A percentile compares a stretch with the other conserved stretches of the same genome.
Evolutionary conservation across 2,888 invertebrate species (phyloP).

Genomic region (Adela reaumurella): DNA sequence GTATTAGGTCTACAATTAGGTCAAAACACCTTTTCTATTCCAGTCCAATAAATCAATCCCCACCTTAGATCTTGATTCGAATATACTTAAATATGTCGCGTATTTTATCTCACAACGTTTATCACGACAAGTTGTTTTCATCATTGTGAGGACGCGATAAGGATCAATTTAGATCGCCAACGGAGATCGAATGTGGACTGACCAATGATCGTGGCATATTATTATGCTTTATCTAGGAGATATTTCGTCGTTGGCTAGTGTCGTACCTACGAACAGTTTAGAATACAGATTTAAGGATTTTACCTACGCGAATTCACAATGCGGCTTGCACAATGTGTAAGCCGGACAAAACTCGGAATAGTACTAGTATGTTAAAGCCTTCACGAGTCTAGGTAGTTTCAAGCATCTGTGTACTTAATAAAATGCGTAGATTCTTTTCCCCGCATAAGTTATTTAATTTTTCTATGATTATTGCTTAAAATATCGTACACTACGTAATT

Average conservation of each 20-base stretch:
- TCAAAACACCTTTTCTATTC: neutral
- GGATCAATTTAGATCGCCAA: neutral
- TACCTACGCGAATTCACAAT: too few relatives aligned
- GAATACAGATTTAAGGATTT: too few relatives aligned
- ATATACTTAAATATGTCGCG: neutral
- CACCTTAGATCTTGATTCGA: neutral
- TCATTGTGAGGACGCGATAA: neutral
- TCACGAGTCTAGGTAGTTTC: too few relatives aligned
- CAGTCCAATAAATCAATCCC: neutral
- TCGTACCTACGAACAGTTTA: too few relatives aligned
- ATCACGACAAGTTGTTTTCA: neutral
- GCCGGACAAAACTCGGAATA: too few relatives aligned
- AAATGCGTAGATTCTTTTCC: too few relatives aligned
- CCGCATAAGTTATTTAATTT: too few relatives aligned
- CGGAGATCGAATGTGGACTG: neutral
- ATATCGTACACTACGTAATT: too few relatives aligned
- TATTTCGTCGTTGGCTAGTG: neutral
- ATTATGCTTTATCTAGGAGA: neutral
- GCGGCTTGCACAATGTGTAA: too few relatives aligned
- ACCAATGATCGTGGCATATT: neutral
- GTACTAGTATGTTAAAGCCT: too few relatives aligned
- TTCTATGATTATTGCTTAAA: too few relatives aligned
- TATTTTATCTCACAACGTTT: neutral
- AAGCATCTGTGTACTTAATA: too few relatives aligned
- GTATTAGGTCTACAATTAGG: neutral